Evolutionary conservation across 2,797 vertebrate genomes (phyloP).

Genomic region (Manis crassicaudata): DNA sequence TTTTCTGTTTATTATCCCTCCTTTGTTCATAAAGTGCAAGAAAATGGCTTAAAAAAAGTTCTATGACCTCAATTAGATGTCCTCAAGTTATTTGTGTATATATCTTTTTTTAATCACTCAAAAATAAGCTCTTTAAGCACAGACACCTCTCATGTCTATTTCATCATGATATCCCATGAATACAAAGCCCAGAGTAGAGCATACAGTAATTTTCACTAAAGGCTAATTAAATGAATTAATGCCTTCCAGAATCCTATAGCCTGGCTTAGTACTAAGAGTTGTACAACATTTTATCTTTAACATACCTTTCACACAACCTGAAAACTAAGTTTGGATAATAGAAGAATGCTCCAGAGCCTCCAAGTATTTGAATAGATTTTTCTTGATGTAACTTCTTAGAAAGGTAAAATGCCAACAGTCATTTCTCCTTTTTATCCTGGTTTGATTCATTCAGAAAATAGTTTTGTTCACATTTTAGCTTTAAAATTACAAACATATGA

Average conservation of each 20-base stretch:
- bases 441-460: background rate
- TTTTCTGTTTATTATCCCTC: background rate
- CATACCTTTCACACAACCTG: background rate
- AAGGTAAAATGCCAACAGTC: background rate
- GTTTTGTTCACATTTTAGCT: background rate
- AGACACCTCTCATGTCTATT: background rate
- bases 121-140: background rate
- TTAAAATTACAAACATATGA: slow-evolving; percentile 1
- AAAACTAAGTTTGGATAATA: background rate
- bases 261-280: background rate
- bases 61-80: background rate
- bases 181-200: too few species aligned
- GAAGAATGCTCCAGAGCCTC: background rate
- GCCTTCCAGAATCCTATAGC: background rate
- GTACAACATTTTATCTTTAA: background rate
- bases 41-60: background rate
- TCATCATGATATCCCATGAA: background rate
- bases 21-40: background rate
- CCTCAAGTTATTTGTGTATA: background rate
- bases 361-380: background rate
- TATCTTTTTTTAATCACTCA: background rate
- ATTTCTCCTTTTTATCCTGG: background rate
- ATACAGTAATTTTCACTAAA: background rate
- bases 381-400: background rate
- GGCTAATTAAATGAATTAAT: background rate